phyloP scores from a whole-genome alignment of 1,140 invertebrate genomes.

The Pseudomyrmex concolor region DNA sequence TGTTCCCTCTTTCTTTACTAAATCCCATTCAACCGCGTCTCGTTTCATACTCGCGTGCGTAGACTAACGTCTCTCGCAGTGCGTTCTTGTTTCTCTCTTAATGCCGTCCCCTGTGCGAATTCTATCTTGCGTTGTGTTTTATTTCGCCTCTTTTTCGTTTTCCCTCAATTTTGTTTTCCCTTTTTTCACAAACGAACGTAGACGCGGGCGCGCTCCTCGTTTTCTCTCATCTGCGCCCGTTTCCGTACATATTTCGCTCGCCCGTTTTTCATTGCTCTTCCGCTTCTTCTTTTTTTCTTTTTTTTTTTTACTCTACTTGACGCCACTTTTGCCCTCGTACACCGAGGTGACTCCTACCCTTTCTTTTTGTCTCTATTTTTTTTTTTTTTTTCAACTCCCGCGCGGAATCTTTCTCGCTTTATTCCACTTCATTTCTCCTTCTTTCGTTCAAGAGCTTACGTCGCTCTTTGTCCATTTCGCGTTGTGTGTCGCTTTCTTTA shows the following conservation, averaged over 20 bases:
- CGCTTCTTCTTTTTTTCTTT: background rate
- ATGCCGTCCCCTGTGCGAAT: background rate
- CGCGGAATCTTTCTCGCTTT: constrained; percentile 27
- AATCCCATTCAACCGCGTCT: constrained; percentile 33
- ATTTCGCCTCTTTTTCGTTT: background rate
- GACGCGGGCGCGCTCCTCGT: constrained; percentile 8
- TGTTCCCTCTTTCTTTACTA: background rate
- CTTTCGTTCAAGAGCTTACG: constrained; percentile 27
- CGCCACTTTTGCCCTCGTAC: constrained; percentile 38
- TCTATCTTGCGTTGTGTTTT: background rate
- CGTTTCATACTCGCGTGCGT: constrained; percentile 1
- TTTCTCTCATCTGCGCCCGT: constrained; percentile 31
- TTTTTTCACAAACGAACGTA: constrained; percentile 10
- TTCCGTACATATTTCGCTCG: constrained; percentile 20
- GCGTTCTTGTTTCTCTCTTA: constrained; percentile 8
- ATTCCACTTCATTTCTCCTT: constrained; percentile 45
- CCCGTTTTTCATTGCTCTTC: constrained; percentile 28
- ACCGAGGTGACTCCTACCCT: constrained; percentile 6
- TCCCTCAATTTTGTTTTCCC: constrained; percentile 16
- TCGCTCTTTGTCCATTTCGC: constrained; percentile 52
- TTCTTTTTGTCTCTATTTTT: background rate
- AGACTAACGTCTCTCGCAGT: background rate
- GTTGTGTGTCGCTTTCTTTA: constrained; percentile 55
- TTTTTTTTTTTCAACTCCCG: background rate
- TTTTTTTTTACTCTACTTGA: constrained; percentile 58